phyloP scores from a whole-genome alignment of 2,113 vertebrate genomes.

The Boleophthalmus pectinirostris region DNA sequence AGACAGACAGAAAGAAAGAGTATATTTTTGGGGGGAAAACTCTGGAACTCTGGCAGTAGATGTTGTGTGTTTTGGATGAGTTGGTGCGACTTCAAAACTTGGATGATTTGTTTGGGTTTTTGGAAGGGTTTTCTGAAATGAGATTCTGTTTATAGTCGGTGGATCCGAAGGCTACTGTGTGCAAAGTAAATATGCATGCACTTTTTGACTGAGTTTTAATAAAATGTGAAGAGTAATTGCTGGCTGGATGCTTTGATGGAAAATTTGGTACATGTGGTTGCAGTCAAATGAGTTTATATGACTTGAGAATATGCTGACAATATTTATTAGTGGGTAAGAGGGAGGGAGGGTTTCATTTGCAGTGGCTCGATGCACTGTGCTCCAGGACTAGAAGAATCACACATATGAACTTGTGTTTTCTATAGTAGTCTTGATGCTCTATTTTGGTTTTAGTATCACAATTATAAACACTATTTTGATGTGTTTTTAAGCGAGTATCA shows the following conservation, averaged over 20 bases:
- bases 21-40: background rate
- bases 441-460: too few species aligned
- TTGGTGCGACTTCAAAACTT: constrained; percentile 9
- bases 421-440: too few species aligned
- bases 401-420: too few species aligned
- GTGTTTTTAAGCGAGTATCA: too few species aligned
- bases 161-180: background rate
- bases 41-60: background rate
- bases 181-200: background rate
- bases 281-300: background rate
- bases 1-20: background rate
- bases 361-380: background rate
- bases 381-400: too few species aligned
- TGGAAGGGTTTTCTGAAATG: background rate
- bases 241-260: background rate
- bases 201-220: background rate
- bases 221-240: background rate
- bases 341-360: background rate
- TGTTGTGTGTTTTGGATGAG: background rate
- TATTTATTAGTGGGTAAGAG: background rate
- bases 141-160: background rate
- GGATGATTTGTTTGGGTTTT: background rate
- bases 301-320: background rate
- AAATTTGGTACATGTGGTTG: background rate
- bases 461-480: too few species aligned